phyloP scores from a whole-genome alignment of 30 jellyfish, hydroid and myxozoan genomes.

The Mastigias papua region DNA sequence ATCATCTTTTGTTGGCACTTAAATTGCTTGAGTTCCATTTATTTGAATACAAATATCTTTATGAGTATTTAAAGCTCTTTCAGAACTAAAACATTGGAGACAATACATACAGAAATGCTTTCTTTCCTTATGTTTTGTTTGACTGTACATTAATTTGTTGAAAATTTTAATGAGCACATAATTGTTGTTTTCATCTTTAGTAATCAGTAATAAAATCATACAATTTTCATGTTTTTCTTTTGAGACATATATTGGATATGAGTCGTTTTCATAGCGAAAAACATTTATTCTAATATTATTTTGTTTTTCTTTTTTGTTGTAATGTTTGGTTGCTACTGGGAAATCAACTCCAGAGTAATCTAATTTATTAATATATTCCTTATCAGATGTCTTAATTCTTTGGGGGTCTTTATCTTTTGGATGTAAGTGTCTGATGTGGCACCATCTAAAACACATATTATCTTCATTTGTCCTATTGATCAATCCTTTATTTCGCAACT shows the following conservation, averaged over 20 bases:
- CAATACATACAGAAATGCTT: slow-evolving; percentile 64
- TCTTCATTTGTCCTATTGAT: slow-evolving; percentile 21
- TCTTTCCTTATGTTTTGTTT: slow-evolving; percentile 16
- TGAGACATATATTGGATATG: slow-evolving; percentile 15
- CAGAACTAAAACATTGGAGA: slow-evolving; percentile 50
- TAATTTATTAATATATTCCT: slow-evolving; percentile 26
- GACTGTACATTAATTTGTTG: slow-evolving; percentile 24
- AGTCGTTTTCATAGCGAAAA: slow-evolving; percentile 45
- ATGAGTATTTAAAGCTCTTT: slow-evolving; percentile 23
- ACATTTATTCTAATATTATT: slow-evolving; percentile 53
- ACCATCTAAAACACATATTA: slow-evolving; percentile 20
- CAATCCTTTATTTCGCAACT: slow-evolving; percentile 24
- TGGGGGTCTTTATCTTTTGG: slow-evolving; percentile 49
- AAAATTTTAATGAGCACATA: slow-evolving; percentile 39
- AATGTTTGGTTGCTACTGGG: slow-evolving; percentile 39
- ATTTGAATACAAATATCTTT: slow-evolving; percentile 16
- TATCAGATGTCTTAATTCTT: slow-evolving; percentile 46
- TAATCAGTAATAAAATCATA: slow-evolving; percentile 32
- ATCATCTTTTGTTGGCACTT: slow-evolving; percentile 33
- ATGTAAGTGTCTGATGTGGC: slow-evolving; percentile 28
- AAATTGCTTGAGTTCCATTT: slow-evolving; percentile 56
- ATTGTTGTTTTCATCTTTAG: slow-evolving; percentile 61
- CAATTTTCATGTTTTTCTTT: slow-evolving; percentile 29
- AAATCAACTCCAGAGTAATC: slow-evolving; percentile 63
- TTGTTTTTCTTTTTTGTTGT: slow-evolving; percentile 21